These are phyloP conservation scores for Plemyria rubiginata DNA, from an alignment of 2,888 invertebrate genomes.

Conservation along the genomic window DNA sequence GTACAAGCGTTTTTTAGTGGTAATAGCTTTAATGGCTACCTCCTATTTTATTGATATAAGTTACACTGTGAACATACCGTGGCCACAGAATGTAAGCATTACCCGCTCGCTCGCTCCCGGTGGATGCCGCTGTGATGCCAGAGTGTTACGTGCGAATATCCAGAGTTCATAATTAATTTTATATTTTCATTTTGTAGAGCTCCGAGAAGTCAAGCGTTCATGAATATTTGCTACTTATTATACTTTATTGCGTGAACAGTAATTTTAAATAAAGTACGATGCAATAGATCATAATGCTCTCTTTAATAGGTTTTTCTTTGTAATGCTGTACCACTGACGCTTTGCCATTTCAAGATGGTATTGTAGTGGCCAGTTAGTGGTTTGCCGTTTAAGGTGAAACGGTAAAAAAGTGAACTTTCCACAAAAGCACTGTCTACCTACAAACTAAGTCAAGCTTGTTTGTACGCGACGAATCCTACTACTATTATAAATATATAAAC, in stretches of 20 bases:
- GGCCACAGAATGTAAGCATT: slow-evolving; percentile 27
- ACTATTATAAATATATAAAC: too few relatives aligned
- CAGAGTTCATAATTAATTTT: slow-evolving; percentile 36
- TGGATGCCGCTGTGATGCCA: slow-evolving; percentile 21
- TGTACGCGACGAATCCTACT: too few relatives aligned
- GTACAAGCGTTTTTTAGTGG: too few relatives aligned
- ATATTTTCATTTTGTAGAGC: slow-evolving; percentile 31
- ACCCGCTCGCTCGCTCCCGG: slow-evolving; percentile 22
- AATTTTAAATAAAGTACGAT: slow-evolving; percentile 11
- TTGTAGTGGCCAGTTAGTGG: too few relatives aligned
- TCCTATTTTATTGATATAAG: neutral
- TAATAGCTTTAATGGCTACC: neutral
- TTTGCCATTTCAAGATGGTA: neutral
- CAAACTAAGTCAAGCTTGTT: too few relatives aligned
- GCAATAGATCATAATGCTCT: neutral
- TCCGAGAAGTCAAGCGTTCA: slow-evolving; percentile 17
- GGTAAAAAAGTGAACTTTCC: too few relatives aligned
- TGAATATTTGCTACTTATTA: slow-evolving; percentile 25
- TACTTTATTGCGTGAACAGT: slow-evolving; percentile 13
- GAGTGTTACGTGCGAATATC: slow-evolving; percentile 33
- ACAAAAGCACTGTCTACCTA: too few relatives aligned
- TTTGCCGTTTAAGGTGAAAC: too few relatives aligned
- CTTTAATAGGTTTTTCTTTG: slow-evolving; percentile 5
- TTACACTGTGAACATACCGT: slow-evolving; percentile 11
- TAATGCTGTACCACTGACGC: neutral